phyloP scores from a whole-genome alignment of 2,888 invertebrate species.

The Tipula helvola region DNA sequence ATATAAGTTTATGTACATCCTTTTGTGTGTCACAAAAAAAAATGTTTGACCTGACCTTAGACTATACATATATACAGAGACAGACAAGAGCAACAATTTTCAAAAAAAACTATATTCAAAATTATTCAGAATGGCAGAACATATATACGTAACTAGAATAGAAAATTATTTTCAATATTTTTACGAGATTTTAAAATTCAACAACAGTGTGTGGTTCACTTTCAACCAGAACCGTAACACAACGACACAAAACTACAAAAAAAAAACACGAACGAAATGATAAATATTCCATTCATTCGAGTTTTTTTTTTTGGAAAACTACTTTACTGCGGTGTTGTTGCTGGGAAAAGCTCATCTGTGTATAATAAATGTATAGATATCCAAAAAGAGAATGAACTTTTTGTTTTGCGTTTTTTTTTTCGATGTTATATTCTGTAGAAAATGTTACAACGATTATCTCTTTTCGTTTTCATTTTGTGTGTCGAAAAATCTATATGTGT shows the following conservation, averaged over 20 bases:
- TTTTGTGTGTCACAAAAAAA: not conserved
- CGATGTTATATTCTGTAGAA: not conserved
- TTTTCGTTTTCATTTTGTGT: not conserved
- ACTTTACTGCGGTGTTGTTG: not conserved
- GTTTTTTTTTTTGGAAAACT: not conserved
- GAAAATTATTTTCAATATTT: not conserved
- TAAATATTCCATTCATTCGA: not conserved
- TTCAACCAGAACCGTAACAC: not conserved
- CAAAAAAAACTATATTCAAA: not conserved
- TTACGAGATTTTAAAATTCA: not conserved
- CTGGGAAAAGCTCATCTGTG: not conserved
- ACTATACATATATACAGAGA: not conserved
- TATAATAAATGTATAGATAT: not conserved
- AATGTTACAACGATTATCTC: not conserved
- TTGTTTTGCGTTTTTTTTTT: not conserved
- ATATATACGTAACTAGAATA: not conserved
- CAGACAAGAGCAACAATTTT: not conserved
- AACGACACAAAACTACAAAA: not conserved
- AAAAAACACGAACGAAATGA: not conserved
- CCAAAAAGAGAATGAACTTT: not conserved
- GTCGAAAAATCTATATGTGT: not conserved
- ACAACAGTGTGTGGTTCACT: constrained; percentile 4
- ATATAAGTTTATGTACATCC: not conserved
- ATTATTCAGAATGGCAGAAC: not conserved
- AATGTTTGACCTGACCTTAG: not conserved